Evolutionary conservation across 2,797 vertebrate species (phyloP).

Genomic region (Crax fasciolata): DNA sequence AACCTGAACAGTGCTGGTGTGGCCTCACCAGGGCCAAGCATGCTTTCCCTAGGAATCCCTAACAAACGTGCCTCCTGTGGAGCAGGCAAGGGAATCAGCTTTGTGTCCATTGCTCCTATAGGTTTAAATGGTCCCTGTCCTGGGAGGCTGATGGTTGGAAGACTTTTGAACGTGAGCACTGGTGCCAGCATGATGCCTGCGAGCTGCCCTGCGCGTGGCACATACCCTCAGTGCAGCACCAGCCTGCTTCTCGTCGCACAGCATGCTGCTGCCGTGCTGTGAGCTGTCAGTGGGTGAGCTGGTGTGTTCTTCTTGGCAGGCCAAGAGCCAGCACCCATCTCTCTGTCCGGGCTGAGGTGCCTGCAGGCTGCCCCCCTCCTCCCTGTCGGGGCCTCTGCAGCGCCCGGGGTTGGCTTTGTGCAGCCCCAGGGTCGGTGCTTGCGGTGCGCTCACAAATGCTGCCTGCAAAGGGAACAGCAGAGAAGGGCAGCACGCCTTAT

Average conservation of each 20-base stretch:
- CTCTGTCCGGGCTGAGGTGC: background rate
- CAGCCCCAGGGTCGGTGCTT: background rate
- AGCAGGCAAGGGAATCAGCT: background rate
- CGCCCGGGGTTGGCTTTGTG: background rate
- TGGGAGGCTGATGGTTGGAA: conserved; percentile 31
- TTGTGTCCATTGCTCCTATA: background rate
- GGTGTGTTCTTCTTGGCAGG: conserved; percentile 44
- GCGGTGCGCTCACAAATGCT: background rate
- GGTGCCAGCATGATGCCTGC: conserved; percentile 1
- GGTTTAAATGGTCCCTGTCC: background rate
- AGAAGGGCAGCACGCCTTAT: conserved; percentile 24
- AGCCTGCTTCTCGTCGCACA: conserved; percentile 30
- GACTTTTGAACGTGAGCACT: background rate
- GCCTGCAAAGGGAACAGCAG: conserved; percentile 8
- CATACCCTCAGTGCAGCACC: conserved; percentile 39
- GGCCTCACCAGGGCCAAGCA: no score
- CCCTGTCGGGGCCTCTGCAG: background rate
- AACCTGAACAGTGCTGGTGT: no score
- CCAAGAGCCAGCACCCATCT: background rate
- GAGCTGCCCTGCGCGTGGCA: background rate
- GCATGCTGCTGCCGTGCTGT: conserved; percentile 32
- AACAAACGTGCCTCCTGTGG: background rate
- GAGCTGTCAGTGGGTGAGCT: conserved; percentile 23
- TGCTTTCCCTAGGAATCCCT: background rate
- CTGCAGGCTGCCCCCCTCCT: background rate